phyloP scores from a whole-genome alignment of 2,888 invertebrate genomes.

The Drosophila tripunctata region DNA sequence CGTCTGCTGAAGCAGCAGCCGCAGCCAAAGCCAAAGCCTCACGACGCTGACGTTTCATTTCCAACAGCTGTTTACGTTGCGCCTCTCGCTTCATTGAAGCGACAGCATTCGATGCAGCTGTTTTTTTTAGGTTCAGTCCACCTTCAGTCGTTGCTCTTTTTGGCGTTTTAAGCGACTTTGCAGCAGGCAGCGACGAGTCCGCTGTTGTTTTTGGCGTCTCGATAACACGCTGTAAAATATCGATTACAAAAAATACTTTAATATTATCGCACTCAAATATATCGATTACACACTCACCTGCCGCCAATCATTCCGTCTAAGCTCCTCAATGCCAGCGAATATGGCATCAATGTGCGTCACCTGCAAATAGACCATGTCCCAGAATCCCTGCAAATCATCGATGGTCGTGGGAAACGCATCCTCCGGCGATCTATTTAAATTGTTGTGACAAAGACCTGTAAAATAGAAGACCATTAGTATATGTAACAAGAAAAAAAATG shows the following conservation, averaged over 20 bases:
- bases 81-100: slow-evolving; percentile 88
- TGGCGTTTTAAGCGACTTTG: slow-evolving; percentile 51
- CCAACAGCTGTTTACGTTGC: slow-evolving; percentile 92
- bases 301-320: slow-evolving; percentile 90
- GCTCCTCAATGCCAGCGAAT: slow-evolving; percentile 88
- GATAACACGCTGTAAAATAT: slow-evolving; percentile 24
- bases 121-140: slow-evolving; percentile 49
- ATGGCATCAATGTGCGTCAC: slow-evolving; percentile 93
- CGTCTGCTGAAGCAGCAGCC: slow-evolving; percentile 21
- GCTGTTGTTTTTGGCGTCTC: slow-evolving; percentile 50
- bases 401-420: slow-evolving; percentile 95
- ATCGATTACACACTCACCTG: slow-evolving; percentile 80
- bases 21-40: slow-evolving; percentile 73
- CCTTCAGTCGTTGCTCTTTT: slow-evolving; percentile 51
- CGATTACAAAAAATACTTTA: neutral
- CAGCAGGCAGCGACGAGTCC: slow-evolving; percentile 29
- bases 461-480: neutral
- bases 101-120: slow-evolving; percentile 62
- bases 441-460: slow-evolving; percentile 88
- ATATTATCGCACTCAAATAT: slow-evolving; percentile 27
- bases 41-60: slow-evolving; percentile 85
- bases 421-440: slow-evolving; percentile 88
- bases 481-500: no score
- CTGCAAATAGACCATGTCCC: slow-evolving; percentile 98
- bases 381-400: slow-evolving; percentile 97